Conservation (phyloP, 2,113 vertebrate genomes). For the Pomatostomus ruficeps region DNA sequence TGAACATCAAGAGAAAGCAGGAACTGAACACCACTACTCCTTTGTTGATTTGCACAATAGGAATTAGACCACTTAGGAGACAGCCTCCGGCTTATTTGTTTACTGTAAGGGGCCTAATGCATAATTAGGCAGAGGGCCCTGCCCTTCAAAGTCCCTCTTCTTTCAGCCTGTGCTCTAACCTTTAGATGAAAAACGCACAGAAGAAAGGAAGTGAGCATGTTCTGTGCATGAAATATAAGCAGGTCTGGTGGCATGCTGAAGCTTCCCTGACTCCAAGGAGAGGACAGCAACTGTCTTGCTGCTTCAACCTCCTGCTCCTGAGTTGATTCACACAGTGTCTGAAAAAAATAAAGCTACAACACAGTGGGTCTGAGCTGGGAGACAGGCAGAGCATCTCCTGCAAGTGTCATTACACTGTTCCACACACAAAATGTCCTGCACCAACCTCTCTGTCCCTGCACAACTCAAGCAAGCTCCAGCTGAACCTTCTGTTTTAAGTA, state of each 20-base stretch:
- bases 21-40: background rate
- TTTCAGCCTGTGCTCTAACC: background rate
- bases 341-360: background rate
- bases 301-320: background rate
- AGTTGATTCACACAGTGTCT: background rate
- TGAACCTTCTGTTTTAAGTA: background rate
- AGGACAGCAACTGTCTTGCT: slow-evolving; percentile 24
- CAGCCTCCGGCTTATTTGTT: background rate
- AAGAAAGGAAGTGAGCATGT: background rate
- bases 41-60: background rate
- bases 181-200: background rate
- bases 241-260: background rate
- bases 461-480: rapidly evolving
- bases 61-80: background rate
- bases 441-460: background rate
- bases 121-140: background rate
- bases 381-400: background rate
- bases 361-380: background rate
- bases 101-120: background rate
- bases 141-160: background rate
- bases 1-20: background rate
- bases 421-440: background rate
- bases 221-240: background rate
- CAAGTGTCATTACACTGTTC: background rate
- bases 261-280: background rate